Conservation (phyloP, 2,888 invertebrate species). For the Atethmia centrago region DNA sequence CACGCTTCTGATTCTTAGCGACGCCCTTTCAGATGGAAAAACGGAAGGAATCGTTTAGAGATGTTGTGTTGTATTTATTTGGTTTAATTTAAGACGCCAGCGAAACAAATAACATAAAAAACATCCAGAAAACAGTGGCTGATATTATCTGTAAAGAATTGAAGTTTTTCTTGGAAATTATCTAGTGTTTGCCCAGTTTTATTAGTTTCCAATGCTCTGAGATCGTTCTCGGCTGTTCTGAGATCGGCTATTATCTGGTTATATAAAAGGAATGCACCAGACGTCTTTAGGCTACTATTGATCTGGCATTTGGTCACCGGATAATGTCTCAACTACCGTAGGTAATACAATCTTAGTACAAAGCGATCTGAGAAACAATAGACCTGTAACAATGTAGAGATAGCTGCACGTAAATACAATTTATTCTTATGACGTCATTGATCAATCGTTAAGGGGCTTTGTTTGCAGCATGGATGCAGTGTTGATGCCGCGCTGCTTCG, state of each 20-base stretch:
- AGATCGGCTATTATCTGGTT: slow-evolving; percentile 13
- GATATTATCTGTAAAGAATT: not conserved
- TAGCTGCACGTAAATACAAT: slow-evolving; percentile 11
- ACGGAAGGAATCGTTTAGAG: slow-evolving; percentile 37
- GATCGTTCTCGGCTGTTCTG: slow-evolving; percentile 6
- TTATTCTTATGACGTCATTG: slow-evolving; percentile 15
- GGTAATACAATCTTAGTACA: slow-evolving; percentile 30
- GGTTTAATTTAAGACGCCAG: not conserved
- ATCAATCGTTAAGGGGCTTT: slow-evolving; percentile 2
- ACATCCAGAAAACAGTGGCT: not conserved
- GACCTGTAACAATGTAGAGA: slow-evolving; percentile 10
- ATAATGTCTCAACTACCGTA: slow-evolving; percentile 23
- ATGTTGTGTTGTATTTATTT: slow-evolving; percentile 31
- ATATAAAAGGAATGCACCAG: slow-evolving; percentile 29
- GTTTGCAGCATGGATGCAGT: not conserved
- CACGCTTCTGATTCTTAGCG: slow-evolving; percentile 52
- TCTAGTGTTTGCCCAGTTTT: slow-evolving; percentile 15
- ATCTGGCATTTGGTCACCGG: slow-evolving; percentile 18
- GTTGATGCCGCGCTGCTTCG: not conserved
- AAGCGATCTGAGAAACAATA: slow-evolving; percentile 34
- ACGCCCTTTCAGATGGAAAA: slow-evolving; percentile 27
- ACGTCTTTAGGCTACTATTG: slow-evolving; percentile 22
- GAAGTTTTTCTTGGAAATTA: slow-evolving; percentile 16
- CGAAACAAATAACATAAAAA: slow-evolving; percentile 1
- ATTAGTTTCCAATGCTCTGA: slow-evolving; percentile 34